These are phyloP conservation scores for Erpetoichthys calabaricus DNA, from an alignment of 2,797 vertebrate species.

Conservation along the genomic window DNA sequence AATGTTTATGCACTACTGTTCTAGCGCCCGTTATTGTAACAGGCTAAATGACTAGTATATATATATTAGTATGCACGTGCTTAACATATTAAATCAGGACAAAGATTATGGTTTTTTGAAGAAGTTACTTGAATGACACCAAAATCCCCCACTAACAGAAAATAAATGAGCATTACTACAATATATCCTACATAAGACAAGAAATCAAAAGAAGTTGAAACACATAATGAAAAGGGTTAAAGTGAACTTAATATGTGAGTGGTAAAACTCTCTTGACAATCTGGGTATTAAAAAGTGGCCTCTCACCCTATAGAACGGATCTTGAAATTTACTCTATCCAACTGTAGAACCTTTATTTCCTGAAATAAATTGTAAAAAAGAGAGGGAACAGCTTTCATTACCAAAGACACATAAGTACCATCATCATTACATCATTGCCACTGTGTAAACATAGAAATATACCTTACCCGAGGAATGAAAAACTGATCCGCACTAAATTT, in stretches of 20 bases:
- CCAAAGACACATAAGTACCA: not conserved
- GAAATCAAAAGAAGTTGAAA: not conserved
- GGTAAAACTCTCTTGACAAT: too few species aligned
- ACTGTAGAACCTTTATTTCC: conserved; percentile 84
- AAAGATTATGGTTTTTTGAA: too few species aligned
- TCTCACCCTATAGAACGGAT: conserved; percentile 90
- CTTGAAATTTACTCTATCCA: conserved; percentile 69
- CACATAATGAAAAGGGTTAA: not conserved
- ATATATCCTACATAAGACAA: not conserved
- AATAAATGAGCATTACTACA: not conserved
- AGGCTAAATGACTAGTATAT: too few species aligned
- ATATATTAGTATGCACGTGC: not conserved
- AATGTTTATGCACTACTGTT: too few species aligned
- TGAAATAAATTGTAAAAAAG: conserved; percentile 26
- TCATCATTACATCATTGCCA: accelerated
- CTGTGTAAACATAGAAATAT: not conserved
- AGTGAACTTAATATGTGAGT: too few species aligned
- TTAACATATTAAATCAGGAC: too few species aligned
- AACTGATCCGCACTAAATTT: conserved; percentile 88
- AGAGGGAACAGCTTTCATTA: not conserved
- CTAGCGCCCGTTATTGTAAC: too few species aligned
- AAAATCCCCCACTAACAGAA: not conserved
- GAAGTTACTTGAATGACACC: not conserved
- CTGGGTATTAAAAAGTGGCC: not conserved
- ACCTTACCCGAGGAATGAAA: conserved; percentile 84